These are phyloP conservation scores for Blastobasis lacticolella DNA, from an alignment of 2,888 invertebrate genomes.

Conservation along the genomic window DNA sequence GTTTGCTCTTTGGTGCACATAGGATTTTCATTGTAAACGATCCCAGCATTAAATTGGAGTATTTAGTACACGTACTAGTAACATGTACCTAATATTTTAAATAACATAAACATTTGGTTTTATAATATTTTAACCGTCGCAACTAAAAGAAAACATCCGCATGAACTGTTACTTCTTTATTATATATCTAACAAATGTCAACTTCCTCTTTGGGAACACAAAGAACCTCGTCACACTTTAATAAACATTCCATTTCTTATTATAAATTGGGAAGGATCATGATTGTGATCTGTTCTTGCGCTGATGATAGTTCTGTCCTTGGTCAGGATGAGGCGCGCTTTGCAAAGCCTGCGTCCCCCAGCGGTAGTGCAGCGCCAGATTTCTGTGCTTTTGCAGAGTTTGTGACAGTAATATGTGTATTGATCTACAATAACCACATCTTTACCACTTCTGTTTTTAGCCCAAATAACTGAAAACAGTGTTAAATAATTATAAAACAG, in stretches of 20 bases:
- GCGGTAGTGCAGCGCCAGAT: slow-evolving; percentile 21
- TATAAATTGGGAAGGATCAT: background rate
- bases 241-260: background rate
- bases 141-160: too few species aligned
- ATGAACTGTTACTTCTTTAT: too few species aligned
- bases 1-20: too few species aligned
- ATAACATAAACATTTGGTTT: too few species aligned
- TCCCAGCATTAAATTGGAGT: too few species aligned
- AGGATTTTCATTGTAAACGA: too few species aligned
- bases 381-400: slow-evolving; percentile 7
- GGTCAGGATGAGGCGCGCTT: slow-evolving; percentile 4
- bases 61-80: too few species aligned
- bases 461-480: background rate
- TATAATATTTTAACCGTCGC: too few species aligned
- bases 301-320: background rate
- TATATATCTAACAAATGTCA: too few species aligned
- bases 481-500: too few species aligned
- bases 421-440: slow-evolving; percentile 19
- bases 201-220: too few species aligned
- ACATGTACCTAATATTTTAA: too few species aligned
- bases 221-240: background rate
- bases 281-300: background rate
- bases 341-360: background rate
- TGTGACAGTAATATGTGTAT: slow-evolving; percentile 27
- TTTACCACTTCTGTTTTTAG: background rate